Conservation (phyloP, 1,140 invertebrate species). For the Tenebrio molitor region DNA sequence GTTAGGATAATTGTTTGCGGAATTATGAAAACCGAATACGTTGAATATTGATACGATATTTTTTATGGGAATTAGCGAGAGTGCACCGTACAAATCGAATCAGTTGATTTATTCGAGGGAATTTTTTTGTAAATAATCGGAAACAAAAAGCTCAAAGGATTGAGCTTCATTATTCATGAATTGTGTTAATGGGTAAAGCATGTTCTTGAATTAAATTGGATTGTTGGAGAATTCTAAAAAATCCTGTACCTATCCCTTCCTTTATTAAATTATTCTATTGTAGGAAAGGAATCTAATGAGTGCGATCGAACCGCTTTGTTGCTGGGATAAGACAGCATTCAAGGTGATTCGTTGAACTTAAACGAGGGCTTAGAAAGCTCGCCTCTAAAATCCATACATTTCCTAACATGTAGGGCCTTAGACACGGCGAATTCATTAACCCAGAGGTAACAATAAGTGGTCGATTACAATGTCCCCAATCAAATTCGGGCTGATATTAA, state of each 20-base stretch:
- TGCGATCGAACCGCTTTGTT: slow-evolving; percentile 24
- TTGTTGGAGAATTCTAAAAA: slow-evolving; percentile 27
- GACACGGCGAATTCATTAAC: neutral
- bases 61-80: neutral
- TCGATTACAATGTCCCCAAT: slow-evolving; percentile 37
- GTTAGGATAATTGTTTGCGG: no score
- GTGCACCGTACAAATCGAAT: neutral
- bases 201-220: slow-evolving; percentile 43
- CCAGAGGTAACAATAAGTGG: slow-evolving; percentile 20
- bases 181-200: slow-evolving; percentile 38
- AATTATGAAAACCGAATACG: no score
- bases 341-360: slow-evolving; percentile 31
- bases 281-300: slow-evolving; percentile 20
- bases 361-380: neutral
- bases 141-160: slow-evolving; percentile 22
- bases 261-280: slow-evolving; percentile 28
- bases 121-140: slow-evolving; percentile 3
- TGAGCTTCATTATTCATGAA: slow-evolving; percentile 22
- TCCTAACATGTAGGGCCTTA: neutral
- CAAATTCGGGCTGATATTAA: slow-evolving; percentile 30
- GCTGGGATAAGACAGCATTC: slow-evolving; percentile 23
- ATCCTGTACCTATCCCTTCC: slow-evolving; percentile 17
- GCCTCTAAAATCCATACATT: slow-evolving; percentile 4
- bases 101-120: neutral
- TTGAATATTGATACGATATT: no score